Conservation (phyloP, 2,888 invertebrate genomes). For the Pollenia griseotomentosa region DNA sequence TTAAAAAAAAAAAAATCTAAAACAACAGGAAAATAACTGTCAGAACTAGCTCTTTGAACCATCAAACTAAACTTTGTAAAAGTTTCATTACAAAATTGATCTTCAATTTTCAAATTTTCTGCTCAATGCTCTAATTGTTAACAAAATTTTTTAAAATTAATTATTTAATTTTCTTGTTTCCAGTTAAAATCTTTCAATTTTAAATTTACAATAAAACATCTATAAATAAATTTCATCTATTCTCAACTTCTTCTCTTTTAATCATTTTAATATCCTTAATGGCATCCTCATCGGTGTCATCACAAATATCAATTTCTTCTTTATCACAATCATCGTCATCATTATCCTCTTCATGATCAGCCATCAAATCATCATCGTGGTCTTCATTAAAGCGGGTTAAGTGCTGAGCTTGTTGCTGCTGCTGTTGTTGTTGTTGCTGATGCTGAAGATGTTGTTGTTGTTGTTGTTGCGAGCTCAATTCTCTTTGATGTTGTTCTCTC, state of each 20-base stretch:
- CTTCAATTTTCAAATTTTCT: no score
- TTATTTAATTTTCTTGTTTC: not conserved
- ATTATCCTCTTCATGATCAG: conserved; percentile 75
- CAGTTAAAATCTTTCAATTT: not conserved
- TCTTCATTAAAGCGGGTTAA: conserved; percentile 68
- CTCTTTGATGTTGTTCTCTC: conserved; percentile 74
- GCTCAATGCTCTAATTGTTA: no score
- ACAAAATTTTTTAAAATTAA: not conserved
- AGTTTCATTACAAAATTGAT: no score
- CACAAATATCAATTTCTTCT: conserved; percentile 81
- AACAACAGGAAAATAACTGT: no score
- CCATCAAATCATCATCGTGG: conserved; percentile 74
- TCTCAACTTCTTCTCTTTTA: conserved; percentile 72
- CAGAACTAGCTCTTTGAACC: no score
- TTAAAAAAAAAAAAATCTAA: no score
- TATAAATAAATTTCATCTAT: conserved; percentile 82
- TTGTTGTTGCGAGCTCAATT: conserved; percentile 53
- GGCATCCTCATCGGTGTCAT: conserved; percentile 79
- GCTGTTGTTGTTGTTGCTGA: conserved; percentile 67
- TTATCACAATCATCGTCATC: conserved; percentile 78
- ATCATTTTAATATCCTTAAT: conserved; percentile 74
- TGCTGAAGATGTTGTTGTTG: conserved; percentile 76
- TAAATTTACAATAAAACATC: conserved; percentile 80
- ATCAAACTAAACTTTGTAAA: no score
- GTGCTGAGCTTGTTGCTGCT: conserved; percentile 65